Evolutionary conservation across 1,140 invertebrate species (phyloP).

Genomic region (Drosophila tani): DNA sequence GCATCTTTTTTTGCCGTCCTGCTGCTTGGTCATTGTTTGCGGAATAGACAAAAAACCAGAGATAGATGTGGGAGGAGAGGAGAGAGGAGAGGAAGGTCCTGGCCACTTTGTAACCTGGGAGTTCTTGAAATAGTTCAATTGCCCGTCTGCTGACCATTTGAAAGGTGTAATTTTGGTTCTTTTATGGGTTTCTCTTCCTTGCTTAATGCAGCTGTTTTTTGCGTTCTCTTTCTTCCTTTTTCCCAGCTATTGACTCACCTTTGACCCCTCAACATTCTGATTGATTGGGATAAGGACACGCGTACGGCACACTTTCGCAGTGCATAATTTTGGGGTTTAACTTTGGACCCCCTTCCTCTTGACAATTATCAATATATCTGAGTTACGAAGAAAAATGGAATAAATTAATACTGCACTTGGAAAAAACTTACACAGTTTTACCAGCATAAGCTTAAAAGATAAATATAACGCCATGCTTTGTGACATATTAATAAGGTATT

Average conservation of each 20-base stretch:
- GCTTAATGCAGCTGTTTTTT: constrained; percentile 32
- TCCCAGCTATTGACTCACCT: constrained; percentile 35
- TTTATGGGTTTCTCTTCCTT: constrained; percentile 21
- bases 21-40: constrained; percentile 44
- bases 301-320: constrained; percentile 58
- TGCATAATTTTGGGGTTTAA: constrained; percentile 19
- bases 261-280: constrained; percentile 19
- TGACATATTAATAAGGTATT: too few relatives aligned
- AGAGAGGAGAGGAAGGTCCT: constrained; percentile 38
- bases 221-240: neutral
- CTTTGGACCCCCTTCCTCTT: neutral
- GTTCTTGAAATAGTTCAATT: constrained; percentile 59
- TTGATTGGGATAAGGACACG: constrained; percentile 27
- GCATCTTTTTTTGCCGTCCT: constrained; percentile 31
- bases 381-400: neutral
- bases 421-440: neutral
- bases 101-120: constrained; percentile 60
- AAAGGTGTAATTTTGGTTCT: constrained; percentile 76
- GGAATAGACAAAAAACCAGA: constrained; percentile 37
- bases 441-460: neutral
- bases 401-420: constrained; percentile 11
- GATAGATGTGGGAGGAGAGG: constrained; percentile 1
- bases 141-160: constrained; percentile 70
- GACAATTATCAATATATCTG: constrained; percentile 1
- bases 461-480: too few relatives aligned